Evolutionary conservation across 2,113 vertebrate genomes (phyloP), one percentile per base, ranked within the genome.

Genomic region (Lutjanus erythropterus): DNA sequence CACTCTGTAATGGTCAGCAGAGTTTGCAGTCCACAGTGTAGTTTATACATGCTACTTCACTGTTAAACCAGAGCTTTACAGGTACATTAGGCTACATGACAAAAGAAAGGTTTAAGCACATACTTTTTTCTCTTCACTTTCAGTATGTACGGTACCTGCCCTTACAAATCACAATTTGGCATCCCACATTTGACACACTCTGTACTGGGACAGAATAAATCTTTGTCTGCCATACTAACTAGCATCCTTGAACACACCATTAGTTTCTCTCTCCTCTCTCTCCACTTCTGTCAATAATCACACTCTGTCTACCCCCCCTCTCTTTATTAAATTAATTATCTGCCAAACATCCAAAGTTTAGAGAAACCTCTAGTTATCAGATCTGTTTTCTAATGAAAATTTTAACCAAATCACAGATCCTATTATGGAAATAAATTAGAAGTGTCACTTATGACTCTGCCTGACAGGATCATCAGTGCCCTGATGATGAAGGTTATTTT

Each of bases 261-360:
- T n/a, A n/a, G n/a, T n/a, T n/a, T 39, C 33, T 39, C 15, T n/a
- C 9, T 46, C 56, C 21, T 56, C n/a, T 14, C 6, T 44, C 9
- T 53, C n/a, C n/a, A 23, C 44, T 27, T 44, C 25, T 47, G 69
- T 55, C 23, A 18, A 9, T 60, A 47, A 60, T 71, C 21, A 60
- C 44, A 39, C 16, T 5, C 29, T 9, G 55, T 47, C 44, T 46
- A 25, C 18, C 37, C 31, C 21, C 18, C 11, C 61, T 27, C 6
- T 27, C 37, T 42, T 31, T 25, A 75, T 75, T 42, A 27, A 41
- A 69, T 50, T 9, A 50, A 73, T n/a, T 16, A 41, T 16, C n/a
- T 29, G 15, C 65, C 23, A 60, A 49, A 35, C 7, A 18, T 33
- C 33, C 31, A n/a, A 5, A 10, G 16, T 55, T 55, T n/a, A 23